Evolutionary conservation across 2,797 vertebrate genomes (phyloP).

Genomic region (Trachurus trachurus): DNA sequence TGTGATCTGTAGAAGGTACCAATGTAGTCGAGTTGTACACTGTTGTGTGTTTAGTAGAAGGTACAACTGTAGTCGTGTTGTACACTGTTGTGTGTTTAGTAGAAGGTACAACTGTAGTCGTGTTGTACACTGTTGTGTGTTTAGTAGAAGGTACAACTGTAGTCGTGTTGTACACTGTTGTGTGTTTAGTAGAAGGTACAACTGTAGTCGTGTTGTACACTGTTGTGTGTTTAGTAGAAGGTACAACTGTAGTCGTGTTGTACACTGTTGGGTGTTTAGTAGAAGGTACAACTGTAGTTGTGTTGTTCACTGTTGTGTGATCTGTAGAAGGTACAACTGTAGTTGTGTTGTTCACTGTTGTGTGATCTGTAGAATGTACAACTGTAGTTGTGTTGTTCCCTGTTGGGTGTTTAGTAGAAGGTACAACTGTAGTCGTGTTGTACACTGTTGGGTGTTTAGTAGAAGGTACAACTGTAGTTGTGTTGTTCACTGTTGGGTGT

Average conservation of each 20-base stretch:
- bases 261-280: conserved; percentile 2
- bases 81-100: neutral
- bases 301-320: neutral
- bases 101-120: no score
- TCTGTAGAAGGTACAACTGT: neutral
- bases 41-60: neutral
- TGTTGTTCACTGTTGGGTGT: neutral
- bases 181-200: no score
- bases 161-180: no score
- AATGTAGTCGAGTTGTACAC: no score
- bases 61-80: neutral
- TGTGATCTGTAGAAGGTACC: no score
- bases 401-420: neutral
- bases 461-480: neutral
- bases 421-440: neutral
- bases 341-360: conserved; percentile 1
- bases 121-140: no score
- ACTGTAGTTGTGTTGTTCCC: conserved; percentile 1
- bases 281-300: neutral
- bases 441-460: neutral
- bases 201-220: no score
- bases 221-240: neutral
- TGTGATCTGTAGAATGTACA: neutral
- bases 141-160: no score
- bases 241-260: neutral